These are phyloP conservation scores for Agelaius phoeniceus DNA, from an alignment of 2,113 vertebrate genomes.

Conservation along the genomic window DNA sequence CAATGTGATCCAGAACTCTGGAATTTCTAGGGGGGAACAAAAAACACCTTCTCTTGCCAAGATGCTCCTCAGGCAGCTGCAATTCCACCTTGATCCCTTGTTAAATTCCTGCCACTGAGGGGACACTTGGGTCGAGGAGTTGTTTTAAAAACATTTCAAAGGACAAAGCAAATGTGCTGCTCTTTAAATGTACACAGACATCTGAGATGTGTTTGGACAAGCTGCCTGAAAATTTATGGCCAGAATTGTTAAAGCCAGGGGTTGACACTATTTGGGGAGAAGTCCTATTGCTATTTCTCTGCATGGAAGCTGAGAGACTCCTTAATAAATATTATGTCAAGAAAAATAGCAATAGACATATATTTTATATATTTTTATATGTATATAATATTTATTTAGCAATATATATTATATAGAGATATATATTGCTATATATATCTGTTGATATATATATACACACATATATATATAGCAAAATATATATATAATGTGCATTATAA, in stretches of 20 bases:
- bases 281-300: background rate
- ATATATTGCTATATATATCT: background rate
- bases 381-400: background rate
- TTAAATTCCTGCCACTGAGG: background rate
- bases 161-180: background rate
- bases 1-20: background rate
- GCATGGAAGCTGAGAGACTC: background rate
- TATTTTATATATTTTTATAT: too few relatives aligned
- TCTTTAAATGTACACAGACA: background rate
- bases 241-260: background rate
- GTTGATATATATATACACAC: too few relatives aligned
- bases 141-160: background rate
- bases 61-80: background rate
- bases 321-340: background rate
- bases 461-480: too few relatives aligned
- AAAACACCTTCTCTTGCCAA: background rate
- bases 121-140: background rate
- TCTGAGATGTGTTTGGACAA: background rate
- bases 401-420: background rate
- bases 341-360: background rate
- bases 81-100: background rate
- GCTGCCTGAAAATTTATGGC: background rate
- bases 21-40: background rate
- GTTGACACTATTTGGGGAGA: background rate
- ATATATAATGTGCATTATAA: background rate